phyloP scores from a whole-genome alignment of 2,113 vertebrate genomes.

The Lichenostomus cassidix region DNA sequence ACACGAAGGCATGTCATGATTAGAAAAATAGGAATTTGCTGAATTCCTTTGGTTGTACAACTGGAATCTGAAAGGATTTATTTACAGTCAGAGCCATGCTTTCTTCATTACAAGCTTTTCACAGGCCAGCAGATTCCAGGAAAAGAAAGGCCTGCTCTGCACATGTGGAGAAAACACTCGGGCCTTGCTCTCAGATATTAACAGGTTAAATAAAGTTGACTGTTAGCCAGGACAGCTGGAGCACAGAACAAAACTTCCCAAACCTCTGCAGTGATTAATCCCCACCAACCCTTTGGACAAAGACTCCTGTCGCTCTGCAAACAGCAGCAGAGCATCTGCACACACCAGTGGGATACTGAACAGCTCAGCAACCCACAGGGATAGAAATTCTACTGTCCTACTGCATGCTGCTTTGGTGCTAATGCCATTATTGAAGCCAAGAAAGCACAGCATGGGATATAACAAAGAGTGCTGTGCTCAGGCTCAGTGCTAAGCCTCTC shows the following conservation, averaged over 20 bases:
- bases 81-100: conserved; percentile 4
- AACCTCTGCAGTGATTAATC: neutral
- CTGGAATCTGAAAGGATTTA: neutral
- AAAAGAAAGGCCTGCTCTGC: neutral
- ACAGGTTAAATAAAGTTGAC: neutral
- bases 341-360: neutral
- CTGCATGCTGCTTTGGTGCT: neutral
- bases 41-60: neutral
- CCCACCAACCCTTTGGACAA: neutral
- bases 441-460: neutral
- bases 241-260: neutral
- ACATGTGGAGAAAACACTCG: neutral
- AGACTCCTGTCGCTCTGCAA: neutral
- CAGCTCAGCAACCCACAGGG: neutral
- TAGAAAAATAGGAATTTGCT: neutral
- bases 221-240: neutral
- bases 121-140: neutral
- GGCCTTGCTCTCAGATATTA: neutral
- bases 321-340: neutral
- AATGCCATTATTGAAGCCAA: neutral
- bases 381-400: neutral
- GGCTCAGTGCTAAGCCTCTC: fast-evolving
- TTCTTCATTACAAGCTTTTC: neutral
- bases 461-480: fast-evolving
- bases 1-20: neutral